These are phyloP conservation scores for Aricia artaxerxes DNA, from an alignment of 2,888 invertebrate species.

Conservation along the genomic window DNA sequence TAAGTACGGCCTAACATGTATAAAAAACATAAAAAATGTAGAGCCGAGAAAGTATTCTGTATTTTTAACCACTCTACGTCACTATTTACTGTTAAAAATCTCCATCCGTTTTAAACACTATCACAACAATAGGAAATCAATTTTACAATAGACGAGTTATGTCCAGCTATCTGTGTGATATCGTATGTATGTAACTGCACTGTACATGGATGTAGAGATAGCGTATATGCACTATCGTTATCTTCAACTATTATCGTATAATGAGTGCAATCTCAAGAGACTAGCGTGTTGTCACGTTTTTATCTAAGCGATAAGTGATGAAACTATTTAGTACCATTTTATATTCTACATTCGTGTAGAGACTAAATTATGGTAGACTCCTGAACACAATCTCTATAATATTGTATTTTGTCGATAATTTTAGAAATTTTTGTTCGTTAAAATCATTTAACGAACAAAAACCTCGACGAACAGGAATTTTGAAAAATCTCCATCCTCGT, in stretches of 20 bases:
- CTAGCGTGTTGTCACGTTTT: constrained; percentile 19
- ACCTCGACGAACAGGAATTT: too few relatives aligned
- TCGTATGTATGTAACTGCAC: neutral
- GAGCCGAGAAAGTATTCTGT: too few relatives aligned
- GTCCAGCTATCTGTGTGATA: neutral
- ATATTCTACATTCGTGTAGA: neutral
- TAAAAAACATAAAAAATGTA: too few relatives aligned
- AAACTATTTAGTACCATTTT: neutral
- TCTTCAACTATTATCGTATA: constrained; percentile 6
- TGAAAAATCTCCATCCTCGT: too few relatives aligned
- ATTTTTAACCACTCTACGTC: too few relatives aligned
- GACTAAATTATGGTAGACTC: neutral
- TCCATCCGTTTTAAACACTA: too few relatives aligned
- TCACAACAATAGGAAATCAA: neutral
- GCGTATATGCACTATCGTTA: constrained; percentile 7
- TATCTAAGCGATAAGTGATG: constrained; percentile 11
- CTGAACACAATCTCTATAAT: too few relatives aligned
- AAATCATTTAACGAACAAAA: too few relatives aligned
- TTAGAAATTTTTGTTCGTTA: too few relatives aligned
- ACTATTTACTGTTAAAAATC: neutral
- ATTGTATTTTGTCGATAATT: too few relatives aligned
- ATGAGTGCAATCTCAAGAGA: neutral
- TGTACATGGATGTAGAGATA: constrained; percentile 12
- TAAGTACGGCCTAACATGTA: too few relatives aligned
- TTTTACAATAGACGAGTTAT: neutral